These are phyloP conservation scores for Drosophila ohnishii DNA, from an alignment of 1,140 invertebrate genomes.

Conservation along the genomic window DNA sequence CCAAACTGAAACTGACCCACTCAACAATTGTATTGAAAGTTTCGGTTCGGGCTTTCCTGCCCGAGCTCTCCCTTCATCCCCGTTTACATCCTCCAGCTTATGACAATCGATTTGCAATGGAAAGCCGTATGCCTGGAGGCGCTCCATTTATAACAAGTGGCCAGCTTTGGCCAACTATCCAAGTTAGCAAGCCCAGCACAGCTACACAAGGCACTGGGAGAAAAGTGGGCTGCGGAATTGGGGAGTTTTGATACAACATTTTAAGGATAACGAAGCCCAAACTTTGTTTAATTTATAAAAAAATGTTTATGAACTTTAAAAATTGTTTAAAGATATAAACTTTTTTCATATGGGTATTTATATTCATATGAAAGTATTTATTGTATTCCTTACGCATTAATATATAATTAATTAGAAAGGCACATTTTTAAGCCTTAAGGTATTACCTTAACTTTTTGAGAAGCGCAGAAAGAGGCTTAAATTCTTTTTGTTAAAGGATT, in stretches of 20 bases:
- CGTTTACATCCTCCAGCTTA: constrained; percentile 48
- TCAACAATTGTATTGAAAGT: constrained; percentile 57
- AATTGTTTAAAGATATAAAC: too few relatives aligned
- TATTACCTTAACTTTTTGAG: background rate
- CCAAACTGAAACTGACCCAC: constrained; percentile 54
- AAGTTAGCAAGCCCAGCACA: constrained; percentile 17
- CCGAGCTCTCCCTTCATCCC: constrained; percentile 11
- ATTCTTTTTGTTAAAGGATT: too few relatives aligned
- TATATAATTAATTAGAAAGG: too few relatives aligned
- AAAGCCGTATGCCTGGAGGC: constrained; percentile 69
- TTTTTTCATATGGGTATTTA: too few relatives aligned
- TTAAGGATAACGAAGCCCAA: background rate
- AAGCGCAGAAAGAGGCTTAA: background rate
- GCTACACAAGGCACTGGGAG: constrained; percentile 11
- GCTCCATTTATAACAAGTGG: constrained; percentile 80
- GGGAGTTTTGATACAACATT: too few relatives aligned
- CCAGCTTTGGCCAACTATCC: constrained; percentile 44
- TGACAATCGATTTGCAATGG: constrained; percentile 82
- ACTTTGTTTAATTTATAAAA: too few relatives aligned
- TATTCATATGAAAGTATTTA: too few relatives aligned
- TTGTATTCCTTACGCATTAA: too few relatives aligned
- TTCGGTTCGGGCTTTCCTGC: constrained; percentile 22
- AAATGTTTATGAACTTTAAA: too few relatives aligned
- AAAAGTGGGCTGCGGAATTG: background rate
- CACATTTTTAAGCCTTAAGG: too few relatives aligned